Percentiles rank a stretch among this genome's conserved stretches.
phyloP scores from a whole-genome alignment of 2,888 invertebrate genomes.

The Ypsolopha sequella region DNA sequence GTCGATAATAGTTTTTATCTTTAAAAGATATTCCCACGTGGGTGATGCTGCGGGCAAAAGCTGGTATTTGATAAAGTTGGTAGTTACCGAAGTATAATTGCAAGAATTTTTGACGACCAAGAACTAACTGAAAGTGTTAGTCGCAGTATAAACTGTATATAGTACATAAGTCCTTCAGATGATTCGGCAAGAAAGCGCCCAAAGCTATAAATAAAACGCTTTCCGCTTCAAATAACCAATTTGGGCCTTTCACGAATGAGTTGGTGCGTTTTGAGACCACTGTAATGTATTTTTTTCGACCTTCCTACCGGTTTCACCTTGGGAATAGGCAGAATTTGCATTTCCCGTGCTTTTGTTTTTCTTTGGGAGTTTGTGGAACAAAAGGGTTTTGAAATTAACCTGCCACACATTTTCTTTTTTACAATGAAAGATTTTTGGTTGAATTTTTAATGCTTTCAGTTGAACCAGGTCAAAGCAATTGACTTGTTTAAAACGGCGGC shows the following conservation, averaged over 20 bases:
- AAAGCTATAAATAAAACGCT: conserved; percentile 38
- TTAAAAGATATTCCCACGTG: too few species aligned
- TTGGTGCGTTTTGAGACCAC: conserved; percentile 9
- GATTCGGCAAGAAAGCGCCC: background rate
- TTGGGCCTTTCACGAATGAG: conserved; percentile 26
- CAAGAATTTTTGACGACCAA: too few species aligned
- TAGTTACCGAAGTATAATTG: background rate
- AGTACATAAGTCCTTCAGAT: background rate
- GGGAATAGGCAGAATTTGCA: background rate
- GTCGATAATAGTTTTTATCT: too few species aligned
- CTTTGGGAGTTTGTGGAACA: too few species aligned
- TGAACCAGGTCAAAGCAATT: background rate
- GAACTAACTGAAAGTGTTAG: too few species aligned
- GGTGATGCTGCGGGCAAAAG: too few species aligned
- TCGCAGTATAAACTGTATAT: background rate
- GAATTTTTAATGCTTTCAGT: background rate
- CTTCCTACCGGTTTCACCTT: background rate
- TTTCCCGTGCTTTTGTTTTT: background rate
- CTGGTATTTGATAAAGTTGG: too few species aligned
- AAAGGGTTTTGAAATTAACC: too few species aligned
- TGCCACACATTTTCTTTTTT: background rate
- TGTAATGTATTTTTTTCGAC: background rate
- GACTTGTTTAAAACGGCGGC: background rate
- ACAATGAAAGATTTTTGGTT: too few species aligned
- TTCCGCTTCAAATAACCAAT: conserved; percentile 36